A percentile compares a stretch with the other conserved stretches of the same genome.
Evolutionary conservation across 2,797 vertebrate species (phyloP).

Genomic region (Hafferia zeledoni): DNA sequence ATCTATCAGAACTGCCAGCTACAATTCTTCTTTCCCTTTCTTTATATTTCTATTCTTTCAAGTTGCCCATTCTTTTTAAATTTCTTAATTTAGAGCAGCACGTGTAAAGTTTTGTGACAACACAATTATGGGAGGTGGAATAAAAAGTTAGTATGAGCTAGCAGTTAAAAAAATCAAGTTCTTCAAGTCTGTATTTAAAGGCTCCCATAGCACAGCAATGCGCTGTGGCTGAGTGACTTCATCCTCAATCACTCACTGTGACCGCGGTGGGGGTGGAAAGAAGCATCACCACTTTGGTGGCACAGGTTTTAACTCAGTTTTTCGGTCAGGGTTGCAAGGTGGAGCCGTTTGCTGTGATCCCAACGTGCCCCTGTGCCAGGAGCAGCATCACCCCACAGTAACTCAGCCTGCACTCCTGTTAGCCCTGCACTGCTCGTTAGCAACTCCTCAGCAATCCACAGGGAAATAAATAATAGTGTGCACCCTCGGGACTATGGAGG

Average conservation of each 20-base stretch:
- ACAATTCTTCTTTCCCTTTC: not conserved
- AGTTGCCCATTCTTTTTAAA: not conserved
- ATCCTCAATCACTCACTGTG: not conserved
- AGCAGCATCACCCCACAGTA: rapidly evolving
- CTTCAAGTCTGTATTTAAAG: constrained; percentile 7
- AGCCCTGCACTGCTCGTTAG: not conserved
- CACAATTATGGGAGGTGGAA: not conserved
- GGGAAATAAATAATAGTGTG: rapidly evolving
- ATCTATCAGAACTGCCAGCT: not conserved
- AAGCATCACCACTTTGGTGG: not conserved
- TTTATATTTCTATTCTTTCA: not conserved
- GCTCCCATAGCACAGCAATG: not conserved
- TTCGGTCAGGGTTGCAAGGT: not conserved
- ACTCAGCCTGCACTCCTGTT: not conserved
- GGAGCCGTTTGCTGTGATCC: rapidly evolving
- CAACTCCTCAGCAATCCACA: not conserved
- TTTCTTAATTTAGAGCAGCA: not conserved
- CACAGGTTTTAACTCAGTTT: not conserved
- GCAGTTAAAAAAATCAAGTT: not conserved
- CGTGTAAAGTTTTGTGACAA: not conserved
- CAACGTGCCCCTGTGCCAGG: not conserved
- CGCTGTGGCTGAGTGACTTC: not conserved
- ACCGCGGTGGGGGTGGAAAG: rapidly evolving
- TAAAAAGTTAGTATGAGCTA: not conserved
- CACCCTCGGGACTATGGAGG: not conserved